These are phyloP conservation scores for Macrobrachium nipponense DNA, from an alignment of 1,140 invertebrate species.

Conservation along the genomic window DNA sequence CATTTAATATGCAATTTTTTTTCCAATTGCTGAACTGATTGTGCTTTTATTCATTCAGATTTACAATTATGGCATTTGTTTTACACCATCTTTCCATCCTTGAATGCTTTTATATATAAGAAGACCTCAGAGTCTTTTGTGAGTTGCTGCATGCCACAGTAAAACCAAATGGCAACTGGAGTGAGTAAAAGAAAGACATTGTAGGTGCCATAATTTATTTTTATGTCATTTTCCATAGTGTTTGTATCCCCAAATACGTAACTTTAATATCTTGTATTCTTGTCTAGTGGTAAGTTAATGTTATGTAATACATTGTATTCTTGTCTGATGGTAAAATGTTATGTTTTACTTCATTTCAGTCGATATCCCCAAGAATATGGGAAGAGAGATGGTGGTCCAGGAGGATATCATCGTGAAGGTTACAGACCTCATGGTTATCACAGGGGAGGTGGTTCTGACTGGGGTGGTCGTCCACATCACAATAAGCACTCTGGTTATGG, in stretches of 20 bases:
- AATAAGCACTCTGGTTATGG: conserved; percentile 49
- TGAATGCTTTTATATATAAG: too few species aligned
- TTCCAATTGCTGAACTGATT: too few species aligned
- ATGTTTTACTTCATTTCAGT: conserved; percentile 6
- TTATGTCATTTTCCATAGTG: neutral
- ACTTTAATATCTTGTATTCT: neutral
- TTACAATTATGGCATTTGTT: too few species aligned
- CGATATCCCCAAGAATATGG: conserved; percentile 55
- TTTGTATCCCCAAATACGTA: neutral
- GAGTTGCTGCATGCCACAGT: too few species aligned
- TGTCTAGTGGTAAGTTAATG: neutral
- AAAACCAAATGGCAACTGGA: too few species aligned
- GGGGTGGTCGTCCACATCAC: conserved; percentile 43
- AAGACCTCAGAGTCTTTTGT: too few species aligned
- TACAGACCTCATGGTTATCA: conserved; percentile 58
- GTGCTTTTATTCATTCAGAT: too few species aligned
- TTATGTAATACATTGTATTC: neutral
- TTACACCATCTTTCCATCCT: too few species aligned
- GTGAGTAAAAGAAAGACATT: too few species aligned
- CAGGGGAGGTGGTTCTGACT: conserved; percentile 39
- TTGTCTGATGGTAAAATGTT: too few species aligned
- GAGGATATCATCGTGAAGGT: conserved; percentile 48
- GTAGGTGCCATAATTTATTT: neutral
- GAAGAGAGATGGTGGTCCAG: conserved; percentile 43
- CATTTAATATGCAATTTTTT: too few species aligned